A percentile compares a stretch with the other conserved stretches of the same genome.
Evolutionary conservation across 2,113 vertebrate species (phyloP).

Genomic region (Fulica atra): DNA sequence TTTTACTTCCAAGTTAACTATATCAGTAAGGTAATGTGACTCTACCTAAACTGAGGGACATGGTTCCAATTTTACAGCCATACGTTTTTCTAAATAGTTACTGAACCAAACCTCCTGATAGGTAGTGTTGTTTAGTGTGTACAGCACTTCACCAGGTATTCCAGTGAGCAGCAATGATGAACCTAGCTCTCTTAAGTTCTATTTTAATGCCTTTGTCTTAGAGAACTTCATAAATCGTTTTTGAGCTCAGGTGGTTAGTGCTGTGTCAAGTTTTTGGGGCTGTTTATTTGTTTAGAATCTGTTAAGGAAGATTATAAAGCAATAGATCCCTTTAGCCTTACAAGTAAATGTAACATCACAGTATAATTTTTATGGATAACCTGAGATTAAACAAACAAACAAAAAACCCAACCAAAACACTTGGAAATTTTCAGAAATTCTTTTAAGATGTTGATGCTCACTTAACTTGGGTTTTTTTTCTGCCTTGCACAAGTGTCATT

Average conservation of each 20-base stretch:
- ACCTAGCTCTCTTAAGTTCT: background rate
- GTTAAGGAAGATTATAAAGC: background rate
- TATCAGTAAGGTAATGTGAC: background rate
- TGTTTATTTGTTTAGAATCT: background rate
- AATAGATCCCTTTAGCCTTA: background rate
- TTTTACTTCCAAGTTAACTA: background rate
- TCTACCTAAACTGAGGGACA: background rate
- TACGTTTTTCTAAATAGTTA: background rate
- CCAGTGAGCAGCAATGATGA: background rate
- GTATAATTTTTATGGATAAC: background rate
- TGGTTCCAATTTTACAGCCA: background rate
- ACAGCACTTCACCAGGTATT: background rate
- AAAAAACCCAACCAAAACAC: too few relatives aligned
- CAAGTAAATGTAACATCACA: background rate
- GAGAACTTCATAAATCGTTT: background rate
- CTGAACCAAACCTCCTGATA: background rate
- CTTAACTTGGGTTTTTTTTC: background rate
- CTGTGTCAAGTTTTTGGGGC: background rate
- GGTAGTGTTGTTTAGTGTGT: background rate
- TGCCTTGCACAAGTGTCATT: background rate
- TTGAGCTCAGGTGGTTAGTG: background rate
- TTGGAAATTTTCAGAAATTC: background rate
- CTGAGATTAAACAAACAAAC: background rate
- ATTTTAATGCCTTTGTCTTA: background rate
- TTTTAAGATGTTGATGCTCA: slow-evolving; percentile 3